Evolutionary conservation across 1,140 invertebrate species (phyloP).

Genomic region (Drosophila nasuta): DNA sequence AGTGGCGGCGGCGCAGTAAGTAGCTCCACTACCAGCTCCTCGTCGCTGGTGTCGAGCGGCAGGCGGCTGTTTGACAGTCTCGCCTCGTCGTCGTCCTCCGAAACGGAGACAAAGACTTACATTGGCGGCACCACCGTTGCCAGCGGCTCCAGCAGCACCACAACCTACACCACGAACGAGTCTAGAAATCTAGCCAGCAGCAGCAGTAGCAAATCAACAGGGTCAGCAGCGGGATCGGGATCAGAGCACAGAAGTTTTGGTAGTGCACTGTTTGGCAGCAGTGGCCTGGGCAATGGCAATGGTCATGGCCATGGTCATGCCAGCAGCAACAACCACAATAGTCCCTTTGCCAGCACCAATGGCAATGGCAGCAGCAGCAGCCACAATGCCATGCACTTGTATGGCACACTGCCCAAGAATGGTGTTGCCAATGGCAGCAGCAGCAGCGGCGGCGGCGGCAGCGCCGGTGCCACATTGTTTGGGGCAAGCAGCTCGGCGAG

Average conservation of each 20-base stretch:
- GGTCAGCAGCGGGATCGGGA: constrained; percentile 46
- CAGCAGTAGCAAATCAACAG: constrained; percentile 59
- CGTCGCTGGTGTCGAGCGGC: constrained; percentile 75
- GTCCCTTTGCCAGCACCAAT: constrained; percentile 70
- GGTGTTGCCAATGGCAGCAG: constrained; percentile 40
- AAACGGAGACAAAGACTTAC: constrained; percentile 77
- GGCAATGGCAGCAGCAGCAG: constrained; percentile 55
- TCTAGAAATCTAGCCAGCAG: constrained; percentile 53
- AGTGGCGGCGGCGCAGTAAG: constrained; percentile 48
- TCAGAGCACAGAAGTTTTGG: constrained; percentile 61
- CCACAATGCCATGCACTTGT: constrained; percentile 79
- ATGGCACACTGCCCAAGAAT: constrained; percentile 82
- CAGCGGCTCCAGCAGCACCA: constrained; percentile 57
- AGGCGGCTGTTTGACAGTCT: constrained; percentile 78
- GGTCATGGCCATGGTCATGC: constrained; percentile 47
- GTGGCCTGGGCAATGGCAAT: constrained; percentile 59
- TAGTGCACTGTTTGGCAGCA: constrained; percentile 67
- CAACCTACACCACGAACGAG: constrained; percentile 73
- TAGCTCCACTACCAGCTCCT: constrained; percentile 33
- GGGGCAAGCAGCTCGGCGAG: constrained; percentile 49
- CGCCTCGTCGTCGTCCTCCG: constrained; percentile 75
- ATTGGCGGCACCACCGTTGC: constrained; percentile 62
- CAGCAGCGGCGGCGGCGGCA: constrained; percentile 1
- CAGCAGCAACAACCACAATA: constrained; percentile 35
- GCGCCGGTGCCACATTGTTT: constrained; percentile 64